phyloP scores from a whole-genome alignment of 2,797 vertebrate species.

The Australoheros facetus region DNA sequence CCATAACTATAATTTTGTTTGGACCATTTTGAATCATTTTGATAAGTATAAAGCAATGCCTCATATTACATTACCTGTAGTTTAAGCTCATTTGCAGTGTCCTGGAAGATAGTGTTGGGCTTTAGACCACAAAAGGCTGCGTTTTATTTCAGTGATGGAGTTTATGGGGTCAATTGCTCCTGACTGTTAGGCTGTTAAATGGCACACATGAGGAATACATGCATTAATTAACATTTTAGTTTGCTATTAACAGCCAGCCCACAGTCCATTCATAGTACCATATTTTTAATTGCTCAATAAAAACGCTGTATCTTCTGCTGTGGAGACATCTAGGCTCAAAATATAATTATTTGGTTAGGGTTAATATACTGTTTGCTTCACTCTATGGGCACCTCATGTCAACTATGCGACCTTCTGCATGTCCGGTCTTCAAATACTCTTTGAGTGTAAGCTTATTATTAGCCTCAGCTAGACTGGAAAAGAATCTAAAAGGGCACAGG shows the following conservation, averaged over 20 bases:
- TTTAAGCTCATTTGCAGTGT: not conserved
- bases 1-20: not conserved
- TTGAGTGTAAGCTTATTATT: conserved; percentile 71
- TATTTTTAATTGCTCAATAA: conserved; percentile 15
- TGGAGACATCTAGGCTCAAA: not conserved
- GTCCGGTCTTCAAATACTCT: conserved; percentile 28
- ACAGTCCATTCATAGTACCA: conserved; percentile 6
- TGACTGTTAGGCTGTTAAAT: conserved; percentile 58
- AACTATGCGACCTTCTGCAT: conserved; percentile 29
- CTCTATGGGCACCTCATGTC: not conserved
- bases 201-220: conserved; percentile 35
- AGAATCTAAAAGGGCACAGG: conserved; percentile 30
- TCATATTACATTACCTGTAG: not conserved
- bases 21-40: not conserved
- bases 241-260: conserved; percentile 4
- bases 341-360: not conserved
- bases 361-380: conserved; percentile 2
- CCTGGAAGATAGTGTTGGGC: not conserved
- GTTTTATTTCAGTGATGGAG: conserved; percentile 46
- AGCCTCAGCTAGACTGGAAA: conserved; percentile 48
- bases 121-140: conserved; percentile 59
- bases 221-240: conserved; percentile 51
- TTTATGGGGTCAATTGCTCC: conserved; percentile 64
- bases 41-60: not conserved
- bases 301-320: not conserved